Conservation (phyloP, 2,888 invertebrate genomes). For the Julus scanicus region DNA sequence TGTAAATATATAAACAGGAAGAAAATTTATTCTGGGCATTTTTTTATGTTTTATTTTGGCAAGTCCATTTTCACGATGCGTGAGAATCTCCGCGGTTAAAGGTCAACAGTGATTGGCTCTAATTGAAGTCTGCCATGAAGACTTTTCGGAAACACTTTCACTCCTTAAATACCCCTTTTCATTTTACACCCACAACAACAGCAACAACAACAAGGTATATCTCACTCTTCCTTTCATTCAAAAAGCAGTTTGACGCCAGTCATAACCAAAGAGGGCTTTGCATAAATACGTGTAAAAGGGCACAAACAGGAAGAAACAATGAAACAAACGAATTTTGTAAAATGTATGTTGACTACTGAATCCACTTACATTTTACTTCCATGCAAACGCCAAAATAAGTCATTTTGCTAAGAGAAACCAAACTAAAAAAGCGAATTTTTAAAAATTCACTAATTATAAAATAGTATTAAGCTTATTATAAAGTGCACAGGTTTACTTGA, state of each 20-base stretch:
- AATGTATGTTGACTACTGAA: no score
- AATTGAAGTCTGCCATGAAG: constrained; percentile 33
- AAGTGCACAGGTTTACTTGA: no score
- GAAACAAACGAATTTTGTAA: no score
- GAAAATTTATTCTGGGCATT: neutral
- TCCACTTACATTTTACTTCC: no score
- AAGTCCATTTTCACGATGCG: constrained; percentile 19
- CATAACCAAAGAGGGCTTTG: neutral
- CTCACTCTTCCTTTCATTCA: constrained; percentile 9
- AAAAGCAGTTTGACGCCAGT: neutral
- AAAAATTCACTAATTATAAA: no score
- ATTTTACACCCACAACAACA: constrained; percentile 11
- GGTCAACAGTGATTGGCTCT: constrained; percentile 2
- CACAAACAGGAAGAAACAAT: neutral
- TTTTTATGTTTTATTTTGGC: neutral
- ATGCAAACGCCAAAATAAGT: no score
- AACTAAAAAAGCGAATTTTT: no score
- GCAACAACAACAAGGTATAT: neutral
- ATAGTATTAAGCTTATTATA: no score
- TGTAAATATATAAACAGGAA: constrained; percentile 15
- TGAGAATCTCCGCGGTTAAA: constrained; percentile 2
- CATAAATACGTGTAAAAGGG: neutral
- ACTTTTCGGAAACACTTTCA: constrained; percentile 33
- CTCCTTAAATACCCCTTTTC: constrained; percentile 30
- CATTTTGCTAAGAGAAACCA: no score